Evolutionary conservation across 2,888 invertebrate species (phyloP).

Genomic region (Sarcophaga carnaria): DNA sequence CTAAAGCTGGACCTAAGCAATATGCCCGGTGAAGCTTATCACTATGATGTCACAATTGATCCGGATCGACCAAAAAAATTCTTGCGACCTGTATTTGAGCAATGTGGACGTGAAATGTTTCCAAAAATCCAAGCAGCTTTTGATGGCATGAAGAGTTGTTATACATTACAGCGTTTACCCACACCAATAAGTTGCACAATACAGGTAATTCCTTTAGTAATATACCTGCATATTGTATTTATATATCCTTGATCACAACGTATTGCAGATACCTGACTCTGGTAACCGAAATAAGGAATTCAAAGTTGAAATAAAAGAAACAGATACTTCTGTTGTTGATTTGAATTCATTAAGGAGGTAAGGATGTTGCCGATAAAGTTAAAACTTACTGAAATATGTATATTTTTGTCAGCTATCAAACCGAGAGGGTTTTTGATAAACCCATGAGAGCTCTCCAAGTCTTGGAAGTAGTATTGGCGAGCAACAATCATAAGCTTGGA

Average conservation of each 20-base stretch:
- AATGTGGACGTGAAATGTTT: conserved; percentile 79
- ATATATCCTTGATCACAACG: neutral
- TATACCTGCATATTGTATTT: too few species aligned
- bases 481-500: conserved; percentile 79
- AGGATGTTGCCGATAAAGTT: conserved; percentile 23
- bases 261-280: conserved; percentile 73
- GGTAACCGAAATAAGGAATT: conserved; percentile 72
- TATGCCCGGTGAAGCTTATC: conserved; percentile 83
- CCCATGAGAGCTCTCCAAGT: conserved; percentile 83
- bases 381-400: neutral
- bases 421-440: conserved; percentile 77
- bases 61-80: conserved; percentile 88
- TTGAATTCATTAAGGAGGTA: conserved; percentile 76
- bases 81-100: conserved; percentile 82
- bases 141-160: conserved; percentile 89
- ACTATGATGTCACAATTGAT: conserved; percentile 91
- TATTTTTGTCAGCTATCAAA: conserved; percentile 74
- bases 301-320: conserved; percentile 76
- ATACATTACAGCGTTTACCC: conserved; percentile 77
- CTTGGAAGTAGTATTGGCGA: conserved; percentile 86
- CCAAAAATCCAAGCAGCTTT: conserved; percentile 85
- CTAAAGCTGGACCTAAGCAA: conserved; percentile 83
- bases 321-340: conserved; percentile 74
- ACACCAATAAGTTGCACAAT: conserved; percentile 69
- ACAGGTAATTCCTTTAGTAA: conserved; percentile 70